Percentiles rank a stretch among this genome's conserved stretches.
These are phyloP conservation scores for Elysia chlorotica DNA, from an alignment of 1,140 invertebrate species.

Conservation along the genomic window DNA sequence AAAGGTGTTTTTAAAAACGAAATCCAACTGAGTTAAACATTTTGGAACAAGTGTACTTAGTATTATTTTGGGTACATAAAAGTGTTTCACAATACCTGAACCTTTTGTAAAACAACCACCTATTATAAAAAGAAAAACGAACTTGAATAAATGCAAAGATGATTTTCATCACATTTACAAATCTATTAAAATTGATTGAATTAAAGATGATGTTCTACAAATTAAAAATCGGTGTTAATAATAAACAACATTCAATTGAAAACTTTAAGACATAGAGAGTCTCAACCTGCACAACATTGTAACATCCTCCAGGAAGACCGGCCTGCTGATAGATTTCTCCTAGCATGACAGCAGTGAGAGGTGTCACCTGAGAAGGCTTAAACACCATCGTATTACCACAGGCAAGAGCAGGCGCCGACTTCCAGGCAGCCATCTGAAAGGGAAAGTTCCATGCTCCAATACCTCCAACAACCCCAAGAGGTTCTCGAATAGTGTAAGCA, in stretches of 20 bases:
- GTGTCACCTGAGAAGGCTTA: constrained; percentile 67
- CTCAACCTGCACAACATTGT: constrained; percentile 69
- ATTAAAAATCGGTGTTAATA: too few relatives aligned
- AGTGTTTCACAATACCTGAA: too few relatives aligned
- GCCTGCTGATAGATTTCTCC: constrained; percentile 65
- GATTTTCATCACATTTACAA: too few relatives aligned
- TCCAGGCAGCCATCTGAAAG: constrained; percentile 66
- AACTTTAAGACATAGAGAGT: neutral
- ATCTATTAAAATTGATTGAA: too few relatives aligned
- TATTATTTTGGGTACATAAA: too few relatives aligned
- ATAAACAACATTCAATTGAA: neutral
- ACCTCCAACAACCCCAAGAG: constrained; percentile 66
- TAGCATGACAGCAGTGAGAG: constrained; percentile 65
- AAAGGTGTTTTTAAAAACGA: too few relatives aligned
- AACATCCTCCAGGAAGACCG: constrained; percentile 66
- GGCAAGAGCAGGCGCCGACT: constrained; percentile 65
- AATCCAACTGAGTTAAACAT: too few relatives aligned
- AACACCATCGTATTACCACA: constrained; percentile 68
- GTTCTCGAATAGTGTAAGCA: constrained; percentile 64
- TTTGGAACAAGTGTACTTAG: too few relatives aligned
- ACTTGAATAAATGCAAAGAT: too few relatives aligned
- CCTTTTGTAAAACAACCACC: too few relatives aligned
- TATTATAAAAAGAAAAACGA: too few relatives aligned
- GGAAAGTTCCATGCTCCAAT: constrained; percentile 71
- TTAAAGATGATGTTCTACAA: too few relatives aligned